Evolutionary conservation across 2,797 vertebrate species (phyloP).

Genomic region (Lepidocolaptes lacrymiger): DNA sequence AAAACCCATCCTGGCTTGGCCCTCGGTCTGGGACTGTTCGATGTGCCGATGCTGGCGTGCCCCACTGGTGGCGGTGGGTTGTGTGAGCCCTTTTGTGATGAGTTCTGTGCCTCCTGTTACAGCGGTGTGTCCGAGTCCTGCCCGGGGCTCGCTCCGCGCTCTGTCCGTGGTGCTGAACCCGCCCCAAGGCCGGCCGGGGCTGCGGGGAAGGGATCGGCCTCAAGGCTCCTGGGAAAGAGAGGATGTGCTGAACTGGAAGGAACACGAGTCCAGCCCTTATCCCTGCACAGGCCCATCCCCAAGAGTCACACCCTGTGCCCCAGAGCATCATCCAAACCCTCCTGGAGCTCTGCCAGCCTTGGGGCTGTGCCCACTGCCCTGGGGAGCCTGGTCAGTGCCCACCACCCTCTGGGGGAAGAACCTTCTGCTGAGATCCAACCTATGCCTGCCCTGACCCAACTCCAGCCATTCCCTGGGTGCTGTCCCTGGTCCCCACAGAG

Average conservation of each 20-base stretch:
- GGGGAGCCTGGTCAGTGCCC: too few species aligned
- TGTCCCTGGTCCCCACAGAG: too few species aligned
- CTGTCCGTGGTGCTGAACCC: slow-evolving; percentile 60
- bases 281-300: not conserved
- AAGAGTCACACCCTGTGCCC: not conserved
- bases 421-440: too few species aligned
- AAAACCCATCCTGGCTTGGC: not conserved
- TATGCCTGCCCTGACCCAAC: too few species aligned
- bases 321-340: not conserved
- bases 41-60: fast-evolving
- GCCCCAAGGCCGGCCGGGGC: not conserved
- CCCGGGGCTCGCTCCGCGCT: not conserved
- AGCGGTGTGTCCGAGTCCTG: too few species aligned
- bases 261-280: not conserved
- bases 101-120: fast-evolving
- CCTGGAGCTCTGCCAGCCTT: not conserved
- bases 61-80: fast-evolving
- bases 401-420: too few species aligned
- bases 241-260: not conserved
- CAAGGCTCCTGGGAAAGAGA: not conserved
- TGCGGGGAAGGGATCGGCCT: fast-evolving
- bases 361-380: too few species aligned
- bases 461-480: too few species aligned
- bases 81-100: fast-evolving
- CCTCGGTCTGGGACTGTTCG: not conserved